Percentiles rank a stretch among this genome's conserved stretches.
Conservation (phyloP, 92 coral and sea anemone genomes). For the Micromussa lordhowensis region DNA sequence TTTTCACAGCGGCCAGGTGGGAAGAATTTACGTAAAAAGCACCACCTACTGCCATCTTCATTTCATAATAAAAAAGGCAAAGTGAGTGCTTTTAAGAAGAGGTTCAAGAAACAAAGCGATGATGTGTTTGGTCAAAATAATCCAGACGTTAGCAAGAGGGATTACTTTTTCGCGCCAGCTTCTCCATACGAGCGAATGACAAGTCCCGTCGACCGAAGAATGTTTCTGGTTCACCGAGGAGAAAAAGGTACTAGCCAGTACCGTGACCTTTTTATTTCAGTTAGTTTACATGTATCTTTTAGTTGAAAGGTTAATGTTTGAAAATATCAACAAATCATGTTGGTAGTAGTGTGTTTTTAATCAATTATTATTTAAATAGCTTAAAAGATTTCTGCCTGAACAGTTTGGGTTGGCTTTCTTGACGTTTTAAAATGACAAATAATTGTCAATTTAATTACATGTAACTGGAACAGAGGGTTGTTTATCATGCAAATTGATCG, state of each 20-base stretch:
- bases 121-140: not conserved
- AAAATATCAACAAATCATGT: not conserved
- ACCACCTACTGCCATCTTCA: not conserved
- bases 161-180: slow-evolving; percentile 29
- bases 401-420: not conserved
- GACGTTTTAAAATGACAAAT: not conserved
- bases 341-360: not conserved
- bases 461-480: too few species aligned
- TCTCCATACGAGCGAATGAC: slow-evolving; percentile 12
- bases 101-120: not conserved
- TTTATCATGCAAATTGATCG: too few species aligned
- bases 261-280: not conserved
- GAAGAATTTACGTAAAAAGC: not conserved
- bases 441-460: too few species aligned
- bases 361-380: not conserved
- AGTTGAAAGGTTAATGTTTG: not conserved
- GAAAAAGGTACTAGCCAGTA: slow-evolving; percentile 14
- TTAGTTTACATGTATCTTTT: not conserved
- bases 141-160: slow-evolving; percentile 8
- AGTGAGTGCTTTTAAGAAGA: not conserved
- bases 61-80: not conserved
- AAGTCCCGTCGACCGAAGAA: slow-evolving; percentile 32
- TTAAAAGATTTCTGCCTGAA: not conserved
- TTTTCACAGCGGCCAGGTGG: not conserved
- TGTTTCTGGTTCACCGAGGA: slow-evolving; percentile 29